Percentiles rank a stretch among this genome's conserved stretches.
Evolutionary conservation across 2,888 invertebrate species (phyloP).

Genomic region (Andrena haemorrhoa): DNA sequence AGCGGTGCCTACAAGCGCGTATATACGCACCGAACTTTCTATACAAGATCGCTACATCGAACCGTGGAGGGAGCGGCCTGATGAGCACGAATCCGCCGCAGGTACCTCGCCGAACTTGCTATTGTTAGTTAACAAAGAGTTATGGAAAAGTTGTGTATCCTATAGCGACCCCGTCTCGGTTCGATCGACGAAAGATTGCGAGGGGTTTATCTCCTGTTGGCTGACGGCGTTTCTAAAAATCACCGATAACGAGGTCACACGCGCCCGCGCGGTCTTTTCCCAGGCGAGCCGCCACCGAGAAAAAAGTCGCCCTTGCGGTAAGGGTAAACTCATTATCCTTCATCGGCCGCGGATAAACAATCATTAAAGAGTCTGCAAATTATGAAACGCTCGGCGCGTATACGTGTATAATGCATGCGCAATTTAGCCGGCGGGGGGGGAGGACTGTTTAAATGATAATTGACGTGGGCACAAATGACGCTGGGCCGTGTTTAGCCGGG

Average conservation of each 20-base stretch:
- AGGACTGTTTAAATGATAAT: slow-evolving; percentile 73
- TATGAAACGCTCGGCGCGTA: slow-evolving; percentile 40
- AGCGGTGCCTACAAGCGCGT: slow-evolving; percentile 38
- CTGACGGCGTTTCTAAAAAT: slow-evolving; percentile 11
- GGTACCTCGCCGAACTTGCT: slow-evolving; percentile 49
- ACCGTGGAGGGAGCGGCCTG: slow-evolving; percentile 48
- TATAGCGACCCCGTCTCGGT: neutral
- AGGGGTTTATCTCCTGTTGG: neutral
- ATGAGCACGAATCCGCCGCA: slow-evolving; percentile 59
- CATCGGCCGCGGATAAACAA: slow-evolving; percentile 58
- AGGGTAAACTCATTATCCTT: slow-evolving; percentile 64
- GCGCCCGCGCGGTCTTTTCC: neutral
- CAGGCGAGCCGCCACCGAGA: neutral
- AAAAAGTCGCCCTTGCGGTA: slow-evolving; percentile 13
- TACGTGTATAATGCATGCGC: slow-evolving; percentile 45
- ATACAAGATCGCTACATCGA: slow-evolving; percentile 21
- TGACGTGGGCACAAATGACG: slow-evolving; percentile 68
- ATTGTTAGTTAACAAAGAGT: slow-evolving; percentile 59
- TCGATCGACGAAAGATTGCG: slow-evolving; percentile 43
- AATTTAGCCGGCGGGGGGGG: slow-evolving; percentile 46
- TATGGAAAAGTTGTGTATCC: slow-evolving; percentile 31
- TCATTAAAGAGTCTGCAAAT: slow-evolving; percentile 63
- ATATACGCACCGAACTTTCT: slow-evolving; percentile 53
- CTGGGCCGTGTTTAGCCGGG: slow-evolving; percentile 63
- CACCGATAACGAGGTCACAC: slow-evolving; percentile 8